A percentile compares a stretch with the other conserved stretches of the same genome.
Evolutionary conservation across 2,113 vertebrate species (phyloP).

Genomic region (Neotoma lepida): DNA sequence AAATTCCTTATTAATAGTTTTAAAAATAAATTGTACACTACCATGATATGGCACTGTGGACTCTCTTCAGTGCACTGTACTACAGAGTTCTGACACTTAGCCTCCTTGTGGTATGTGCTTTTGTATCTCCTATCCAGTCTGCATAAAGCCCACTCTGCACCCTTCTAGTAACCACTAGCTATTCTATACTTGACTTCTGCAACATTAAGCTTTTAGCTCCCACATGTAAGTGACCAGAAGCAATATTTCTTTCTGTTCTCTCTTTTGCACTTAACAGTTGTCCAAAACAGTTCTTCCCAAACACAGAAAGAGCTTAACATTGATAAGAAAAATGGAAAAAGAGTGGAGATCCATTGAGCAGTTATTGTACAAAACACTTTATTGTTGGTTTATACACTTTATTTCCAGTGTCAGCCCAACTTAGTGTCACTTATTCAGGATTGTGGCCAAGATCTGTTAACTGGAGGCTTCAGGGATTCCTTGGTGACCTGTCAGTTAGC

Average conservation of each 20-base stretch:
- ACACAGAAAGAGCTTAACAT: not conserved
- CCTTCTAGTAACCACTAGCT: not conserved
- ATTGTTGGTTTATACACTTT: not conserved
- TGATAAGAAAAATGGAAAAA: not conserved
- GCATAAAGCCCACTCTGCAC: no score
- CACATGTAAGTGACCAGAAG: no score
- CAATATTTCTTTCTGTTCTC: not conserved
- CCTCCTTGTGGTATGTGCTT: not conserved
- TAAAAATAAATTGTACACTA: not conserved
- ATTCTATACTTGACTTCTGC: not conserved
- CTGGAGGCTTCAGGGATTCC: not conserved
- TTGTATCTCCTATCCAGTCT: not conserved
- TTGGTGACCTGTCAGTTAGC: not conserved
- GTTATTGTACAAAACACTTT: not conserved
- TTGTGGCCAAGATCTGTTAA: not conserved
- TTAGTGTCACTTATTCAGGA: not conserved
- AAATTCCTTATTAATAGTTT: not conserved
- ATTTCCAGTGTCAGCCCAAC: not conserved
- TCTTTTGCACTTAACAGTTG: not conserved
- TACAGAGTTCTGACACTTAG: not conserved
- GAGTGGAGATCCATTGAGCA: accelerated
- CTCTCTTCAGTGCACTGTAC: not conserved
- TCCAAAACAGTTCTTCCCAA: not conserved
- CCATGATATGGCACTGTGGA: no score
- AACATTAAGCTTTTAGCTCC: not conserved